Percentiles rank a stretch among this genome's conserved stretches.
Conservation (phyloP, 2,797 vertebrate species). For the Dendrocincla fuliginosa region DNA sequence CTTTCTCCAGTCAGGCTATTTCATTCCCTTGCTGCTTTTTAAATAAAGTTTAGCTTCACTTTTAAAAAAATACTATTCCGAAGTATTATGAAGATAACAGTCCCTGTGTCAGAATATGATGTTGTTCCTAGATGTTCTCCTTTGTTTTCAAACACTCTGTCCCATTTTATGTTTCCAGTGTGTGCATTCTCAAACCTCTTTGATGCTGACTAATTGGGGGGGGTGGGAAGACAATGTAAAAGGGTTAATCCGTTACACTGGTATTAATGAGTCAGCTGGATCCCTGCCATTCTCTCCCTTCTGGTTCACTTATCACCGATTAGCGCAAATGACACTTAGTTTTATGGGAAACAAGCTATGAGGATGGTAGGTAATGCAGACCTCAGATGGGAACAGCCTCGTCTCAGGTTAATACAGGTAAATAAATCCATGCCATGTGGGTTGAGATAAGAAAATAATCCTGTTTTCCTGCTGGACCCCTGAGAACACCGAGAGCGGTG, state of each 20-base stretch:
- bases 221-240: slow-evolving; percentile 30
- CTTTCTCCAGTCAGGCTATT: background rate
- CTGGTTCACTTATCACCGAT: slow-evolving; percentile 25
- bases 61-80: background rate
- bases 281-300: slow-evolving; percentile 44
- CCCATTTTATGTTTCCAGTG: slow-evolving; percentile 27
- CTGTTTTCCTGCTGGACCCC: background rate
- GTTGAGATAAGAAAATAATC: slow-evolving; percentile 12
- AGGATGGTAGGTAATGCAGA: background rate
- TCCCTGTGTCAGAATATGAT: background rate
- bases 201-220: slow-evolving; percentile 64
- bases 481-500: background rate
- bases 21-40: background rate
- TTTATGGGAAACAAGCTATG: slow-evolving; percentile 15
- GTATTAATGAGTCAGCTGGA: slow-evolving; percentile 64
- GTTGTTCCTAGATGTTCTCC: slow-evolving; percentile 1
- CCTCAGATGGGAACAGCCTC: background rate
- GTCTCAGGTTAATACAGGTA: slow-evolving; percentile 26
- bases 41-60: background rate
- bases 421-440: background rate
- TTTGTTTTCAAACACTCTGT: slow-evolving; percentile 61
- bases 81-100: background rate
- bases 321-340: slow-evolving; percentile 51
- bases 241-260: slow-evolving; percentile 60
- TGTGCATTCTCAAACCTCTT: slow-evolving; percentile 37